Evolutionary conservation across 2,888 invertebrate species (phyloP), one percentile per base, ranked within the genome.

Genomic region (Charanyca ferruginea): DNA sequence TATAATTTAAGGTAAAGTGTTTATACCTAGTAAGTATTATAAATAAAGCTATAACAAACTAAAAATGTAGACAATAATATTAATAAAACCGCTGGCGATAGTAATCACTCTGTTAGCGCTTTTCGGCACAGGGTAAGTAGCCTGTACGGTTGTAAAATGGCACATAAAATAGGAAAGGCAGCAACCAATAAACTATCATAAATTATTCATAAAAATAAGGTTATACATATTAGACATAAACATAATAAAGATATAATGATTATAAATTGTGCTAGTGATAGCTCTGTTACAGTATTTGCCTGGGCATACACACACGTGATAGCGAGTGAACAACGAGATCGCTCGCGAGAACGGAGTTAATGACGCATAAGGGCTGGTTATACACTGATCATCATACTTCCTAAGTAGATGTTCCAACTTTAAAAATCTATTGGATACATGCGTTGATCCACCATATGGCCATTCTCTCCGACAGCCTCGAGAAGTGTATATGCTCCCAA

Each of bases 261-360:
- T 16, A 20, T 0, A 6, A 20, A 2, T 0, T 25, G 42, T 38
- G 16, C 7, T 22, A 4, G 2, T 8, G 1, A 16, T n/a, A 35
- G 59, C 42, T 22, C 6, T 35, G 53, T 73, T 73, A n/a, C 72
- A 73, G 9, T 42, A 73, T 1, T 3, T 45, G 5, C 25, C 23
- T 0, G 9, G 1, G 22, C 72, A 72, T 1, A 72, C 60, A 13
- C 72, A 72, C 7, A 61, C 72, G 48, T 72, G 66, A 28, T 51
- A 58, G 20, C 73, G 66, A 1, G 53, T 23, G 44, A 45, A 66
- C 41, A 73, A 25, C 16, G 67, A 73, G 38, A 67, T 22, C 18
- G 25, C n/a, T 1, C 72, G 66, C 0, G 52, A 0, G 41, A 73
- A 67, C 9, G 53, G 66, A 3, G 42, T 59, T 9, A 66, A 20